These are phyloP conservation scores for Cydia pomonella DNA, from an alignment of 1,140 invertebrate genomes.

Conservation along the genomic window DNA sequence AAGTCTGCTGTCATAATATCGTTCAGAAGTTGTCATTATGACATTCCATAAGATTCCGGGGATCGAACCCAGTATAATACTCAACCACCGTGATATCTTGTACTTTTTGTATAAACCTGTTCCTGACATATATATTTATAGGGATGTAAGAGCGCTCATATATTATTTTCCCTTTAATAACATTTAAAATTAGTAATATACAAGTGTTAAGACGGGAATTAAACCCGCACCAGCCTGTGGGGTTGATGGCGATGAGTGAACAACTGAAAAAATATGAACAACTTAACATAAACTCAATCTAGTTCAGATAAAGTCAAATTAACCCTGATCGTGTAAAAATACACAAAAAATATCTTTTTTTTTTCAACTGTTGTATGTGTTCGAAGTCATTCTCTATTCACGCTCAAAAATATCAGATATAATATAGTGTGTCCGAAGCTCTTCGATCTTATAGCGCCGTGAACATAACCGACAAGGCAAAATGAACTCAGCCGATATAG, in stretches of 20 bases:
- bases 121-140: too few species aligned
- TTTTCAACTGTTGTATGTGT: too few species aligned
- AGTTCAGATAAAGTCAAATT: background rate
- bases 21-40: too few species aligned
- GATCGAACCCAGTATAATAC: too few species aligned
- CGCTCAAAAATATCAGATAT: background rate
- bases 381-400: background rate
- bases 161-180: background rate
- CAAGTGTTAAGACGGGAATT: background rate
- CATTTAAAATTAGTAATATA: background rate
- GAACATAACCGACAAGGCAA: slow-evolving; percentile 17
- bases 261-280: slow-evolving; percentile 28
- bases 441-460: slow-evolving; percentile 37
- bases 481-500: slow-evolving; percentile 6
- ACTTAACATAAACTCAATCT: slow-evolving; percentile 26
- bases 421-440: slow-evolving; percentile 33
- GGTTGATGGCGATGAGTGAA: slow-evolving; percentile 36
- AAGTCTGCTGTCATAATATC: too few species aligned
- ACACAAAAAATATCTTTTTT: background rate
- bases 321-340: background rate
- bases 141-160: too few species aligned
- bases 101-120: too few species aligned
- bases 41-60: too few species aligned
- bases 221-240: background rate
- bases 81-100: too few species aligned